Evolutionary conservation across 2,113 vertebrate genomes (phyloP).

Genomic region (Chroicocephalus ridibundus): DNA sequence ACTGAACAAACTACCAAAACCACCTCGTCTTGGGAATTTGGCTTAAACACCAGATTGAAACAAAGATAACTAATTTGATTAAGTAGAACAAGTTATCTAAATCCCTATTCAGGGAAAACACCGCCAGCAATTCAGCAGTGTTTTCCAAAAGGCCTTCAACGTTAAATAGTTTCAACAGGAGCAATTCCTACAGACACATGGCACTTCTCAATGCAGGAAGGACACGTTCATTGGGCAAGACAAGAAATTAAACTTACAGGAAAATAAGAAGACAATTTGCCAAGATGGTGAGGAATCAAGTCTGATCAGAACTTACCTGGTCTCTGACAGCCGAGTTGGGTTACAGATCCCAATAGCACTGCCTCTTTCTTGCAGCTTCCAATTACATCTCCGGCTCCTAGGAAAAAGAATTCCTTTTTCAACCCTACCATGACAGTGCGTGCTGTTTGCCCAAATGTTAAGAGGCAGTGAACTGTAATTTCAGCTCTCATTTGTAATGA

Average conservation of each 20-base stretch:
- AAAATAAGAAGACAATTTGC: neutral
- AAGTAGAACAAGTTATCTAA: slow-evolving; percentile 46
- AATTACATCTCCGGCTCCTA: neutral
- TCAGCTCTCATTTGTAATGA: neutral
- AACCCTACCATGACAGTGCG: rapidly evolving
- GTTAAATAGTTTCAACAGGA: neutral
- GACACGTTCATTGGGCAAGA: rapidly evolving
- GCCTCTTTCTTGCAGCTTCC: neutral
- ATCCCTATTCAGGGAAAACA: neutral
- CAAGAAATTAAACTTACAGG: neutral
- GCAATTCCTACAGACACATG: neutral
- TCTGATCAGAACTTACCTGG: neutral
- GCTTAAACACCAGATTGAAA: neutral
- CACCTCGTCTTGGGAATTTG: slow-evolving; percentile 15
- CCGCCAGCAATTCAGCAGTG: neutral
- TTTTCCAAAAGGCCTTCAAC: neutral
- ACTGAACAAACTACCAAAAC: slow-evolving; percentile 6
- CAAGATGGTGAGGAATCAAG: neutral
- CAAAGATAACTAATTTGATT: slow-evolving; percentile 53
- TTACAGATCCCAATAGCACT: rapidly evolving
- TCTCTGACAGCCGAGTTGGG: neutral
- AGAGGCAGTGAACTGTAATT: neutral
- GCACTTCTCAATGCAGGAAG: neutral
- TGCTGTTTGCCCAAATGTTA: neutral
- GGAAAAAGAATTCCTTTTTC: neutral